Conservation (phyloP, 2,113 vertebrate genomes). For the Myocastor coypus region DNA sequence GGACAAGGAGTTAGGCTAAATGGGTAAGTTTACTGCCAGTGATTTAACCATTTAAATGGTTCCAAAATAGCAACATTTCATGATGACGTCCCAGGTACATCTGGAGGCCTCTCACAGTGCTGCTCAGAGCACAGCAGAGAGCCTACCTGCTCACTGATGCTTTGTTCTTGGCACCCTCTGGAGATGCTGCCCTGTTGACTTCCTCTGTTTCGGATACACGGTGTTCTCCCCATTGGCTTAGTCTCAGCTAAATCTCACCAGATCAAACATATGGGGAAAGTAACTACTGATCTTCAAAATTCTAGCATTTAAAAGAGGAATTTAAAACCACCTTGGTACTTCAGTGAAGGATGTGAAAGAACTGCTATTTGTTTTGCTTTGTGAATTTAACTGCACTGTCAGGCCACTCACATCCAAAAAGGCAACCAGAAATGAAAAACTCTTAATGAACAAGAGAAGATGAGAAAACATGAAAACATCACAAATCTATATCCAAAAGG, state of each 20-base stretch:
- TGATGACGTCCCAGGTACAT: neutral
- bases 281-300: slow-evolving; percentile 15
- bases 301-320: slow-evolving; percentile 42
- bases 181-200: neutral
- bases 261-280: neutral
- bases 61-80: neutral
- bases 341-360: neutral
- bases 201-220: neutral
- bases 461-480: neutral
- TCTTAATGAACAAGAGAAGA: neutral
- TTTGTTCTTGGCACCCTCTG: neutral
- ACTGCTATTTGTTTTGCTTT: neutral
- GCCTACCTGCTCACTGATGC: neutral
- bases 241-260: slow-evolving; percentile 24
- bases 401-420: neutral
- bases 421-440: neutral
- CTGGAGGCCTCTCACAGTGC: neutral
- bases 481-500: neutral
- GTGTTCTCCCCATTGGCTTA: neutral
- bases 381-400: neutral
- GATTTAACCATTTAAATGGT: neutral
- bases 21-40: neutral
- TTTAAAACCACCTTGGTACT: neutral
- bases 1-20: slow-evolving; percentile 11
- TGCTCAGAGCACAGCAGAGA: neutral